Evolutionary conservation across 2,888 invertebrate genomes (phyloP).

Genomic region (Mesorhabditis belari): DNA sequence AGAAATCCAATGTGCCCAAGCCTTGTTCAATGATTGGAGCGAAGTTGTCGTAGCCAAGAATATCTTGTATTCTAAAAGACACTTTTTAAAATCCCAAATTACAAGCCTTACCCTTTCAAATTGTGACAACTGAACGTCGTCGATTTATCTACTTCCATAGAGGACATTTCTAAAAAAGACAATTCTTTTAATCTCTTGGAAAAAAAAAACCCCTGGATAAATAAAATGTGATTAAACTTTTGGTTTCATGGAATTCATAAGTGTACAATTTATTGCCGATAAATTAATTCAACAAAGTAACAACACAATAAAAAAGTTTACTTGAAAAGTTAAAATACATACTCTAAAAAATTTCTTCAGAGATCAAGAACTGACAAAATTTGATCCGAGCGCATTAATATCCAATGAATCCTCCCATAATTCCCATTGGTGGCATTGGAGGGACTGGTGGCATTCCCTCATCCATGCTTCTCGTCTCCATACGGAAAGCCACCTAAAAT

Average conservation of each 20-base stretch:
- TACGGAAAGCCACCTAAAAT: constrained; percentile 26
- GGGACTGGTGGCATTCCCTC: constrained; percentile 13
- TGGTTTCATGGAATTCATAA: too few species aligned
- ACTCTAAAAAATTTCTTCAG: background rate
- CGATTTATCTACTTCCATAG: background rate
- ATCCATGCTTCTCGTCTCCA: constrained; percentile 10
- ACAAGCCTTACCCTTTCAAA: background rate
- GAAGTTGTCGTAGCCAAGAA: background rate
- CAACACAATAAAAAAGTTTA: too few species aligned
- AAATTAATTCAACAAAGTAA: too few species aligned
- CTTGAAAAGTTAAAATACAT: too few species aligned
- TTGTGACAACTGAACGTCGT: background rate
- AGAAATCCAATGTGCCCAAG: background rate
- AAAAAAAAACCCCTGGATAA: too few species aligned
- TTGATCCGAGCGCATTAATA: background rate
- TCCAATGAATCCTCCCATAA: background rate
- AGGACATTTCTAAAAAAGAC: too few species aligned
- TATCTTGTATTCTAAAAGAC: background rate
- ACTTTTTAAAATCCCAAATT: background rate
- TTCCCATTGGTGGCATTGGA: constrained; percentile 6
- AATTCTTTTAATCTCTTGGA: too few species aligned
- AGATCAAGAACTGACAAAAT: background rate
- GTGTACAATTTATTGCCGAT: too few species aligned
- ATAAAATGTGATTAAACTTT: too few species aligned
- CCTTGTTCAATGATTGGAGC: background rate